A percentile compares a stretch with the other conserved stretches of the same genome.
Evolutionary conservation across 2,113 vertebrate species (phyloP).

Genomic region (Pachycephala philippinensis): DNA sequence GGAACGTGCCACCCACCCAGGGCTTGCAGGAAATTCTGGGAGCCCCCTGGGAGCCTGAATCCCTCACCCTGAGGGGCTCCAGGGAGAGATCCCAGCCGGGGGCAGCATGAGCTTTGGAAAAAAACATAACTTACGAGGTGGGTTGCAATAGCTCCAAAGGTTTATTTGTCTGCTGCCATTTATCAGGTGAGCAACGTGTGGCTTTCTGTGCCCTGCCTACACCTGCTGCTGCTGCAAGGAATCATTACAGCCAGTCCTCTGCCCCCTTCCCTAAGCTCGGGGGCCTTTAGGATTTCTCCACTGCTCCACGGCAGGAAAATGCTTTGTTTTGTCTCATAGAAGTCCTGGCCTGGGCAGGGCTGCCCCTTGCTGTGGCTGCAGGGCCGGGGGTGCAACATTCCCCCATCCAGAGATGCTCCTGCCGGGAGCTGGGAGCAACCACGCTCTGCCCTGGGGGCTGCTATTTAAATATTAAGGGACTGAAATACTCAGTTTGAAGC

Average conservation of each 20-base stretch:
- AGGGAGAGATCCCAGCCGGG: fast-evolving
- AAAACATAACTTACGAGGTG: conserved; percentile 5
- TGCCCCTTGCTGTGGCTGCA: not conserved
- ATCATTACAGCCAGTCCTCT: not conserved
- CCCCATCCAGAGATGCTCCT: not conserved
- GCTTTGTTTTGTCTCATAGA: not conserved
- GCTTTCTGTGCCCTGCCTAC: not conserved
- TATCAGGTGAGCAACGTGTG: not conserved
- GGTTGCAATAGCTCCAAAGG: conserved; percentile 63
- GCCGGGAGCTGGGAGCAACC: not conserved
- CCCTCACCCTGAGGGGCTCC: not conserved
- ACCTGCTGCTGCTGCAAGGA: not conserved
- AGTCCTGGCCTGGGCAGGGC: not conserved
- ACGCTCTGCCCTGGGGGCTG: not conserved
- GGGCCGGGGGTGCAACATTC: not conserved
- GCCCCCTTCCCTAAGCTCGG: not conserved
- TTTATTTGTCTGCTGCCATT: conserved; percentile 60
- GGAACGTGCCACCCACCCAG: not conserved
- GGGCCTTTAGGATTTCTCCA: not conserved
- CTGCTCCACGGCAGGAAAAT: not conserved
- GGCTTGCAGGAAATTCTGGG: not conserved
- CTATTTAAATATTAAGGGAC: not conserved
- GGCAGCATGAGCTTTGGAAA: not conserved
- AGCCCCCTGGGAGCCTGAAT: not conserved
- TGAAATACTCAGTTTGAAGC: not conserved